Percentiles rank a stretch among this genome's conserved stretches.
Evolutionary conservation across 2,888 invertebrate species (phyloP).

Genomic region (Pharmacophagus antenor): DNA sequence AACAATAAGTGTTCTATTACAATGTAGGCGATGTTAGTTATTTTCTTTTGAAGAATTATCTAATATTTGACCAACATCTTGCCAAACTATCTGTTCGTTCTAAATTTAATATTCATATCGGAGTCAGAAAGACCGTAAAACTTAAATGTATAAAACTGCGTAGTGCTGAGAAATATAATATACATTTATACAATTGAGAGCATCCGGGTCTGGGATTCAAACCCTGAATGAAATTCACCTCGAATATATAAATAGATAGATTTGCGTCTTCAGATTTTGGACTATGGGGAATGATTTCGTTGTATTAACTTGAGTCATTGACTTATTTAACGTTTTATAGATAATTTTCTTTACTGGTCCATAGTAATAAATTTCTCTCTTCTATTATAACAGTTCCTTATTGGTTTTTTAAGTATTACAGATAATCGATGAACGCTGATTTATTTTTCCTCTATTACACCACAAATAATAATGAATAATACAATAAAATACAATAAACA

Average conservation of each 20-base stretch:
- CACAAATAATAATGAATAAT: too few species aligned
- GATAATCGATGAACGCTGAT: too few species aligned
- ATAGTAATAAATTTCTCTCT: too few species aligned
- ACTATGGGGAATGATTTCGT: too few species aligned
- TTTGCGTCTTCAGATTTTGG: background rate
- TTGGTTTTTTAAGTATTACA: too few species aligned
- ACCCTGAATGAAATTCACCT: background rate
- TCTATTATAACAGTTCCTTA: too few species aligned
- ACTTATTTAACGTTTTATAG: too few species aligned
- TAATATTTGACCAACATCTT: background rate
- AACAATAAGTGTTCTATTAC: slow-evolving; percentile 11
- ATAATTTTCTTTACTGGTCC: too few species aligned
- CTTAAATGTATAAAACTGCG: too few species aligned
- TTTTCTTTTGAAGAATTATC: background rate
- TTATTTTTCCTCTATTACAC: too few species aligned
- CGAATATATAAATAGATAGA: background rate
- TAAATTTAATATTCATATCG: background rate
- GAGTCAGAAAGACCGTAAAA: background rate
- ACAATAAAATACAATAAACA: too few species aligned
- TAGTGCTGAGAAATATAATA: background rate
- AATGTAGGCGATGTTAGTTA: background rate
- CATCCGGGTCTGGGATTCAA: background rate
- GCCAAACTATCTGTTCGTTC: background rate
- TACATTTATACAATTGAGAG: background rate
- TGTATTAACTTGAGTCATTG: too few species aligned